These are phyloP conservation scores for Polydrusus pterygomalis DNA, from an alignment of 2,888 invertebrate species.

Conservation along the genomic window DNA sequence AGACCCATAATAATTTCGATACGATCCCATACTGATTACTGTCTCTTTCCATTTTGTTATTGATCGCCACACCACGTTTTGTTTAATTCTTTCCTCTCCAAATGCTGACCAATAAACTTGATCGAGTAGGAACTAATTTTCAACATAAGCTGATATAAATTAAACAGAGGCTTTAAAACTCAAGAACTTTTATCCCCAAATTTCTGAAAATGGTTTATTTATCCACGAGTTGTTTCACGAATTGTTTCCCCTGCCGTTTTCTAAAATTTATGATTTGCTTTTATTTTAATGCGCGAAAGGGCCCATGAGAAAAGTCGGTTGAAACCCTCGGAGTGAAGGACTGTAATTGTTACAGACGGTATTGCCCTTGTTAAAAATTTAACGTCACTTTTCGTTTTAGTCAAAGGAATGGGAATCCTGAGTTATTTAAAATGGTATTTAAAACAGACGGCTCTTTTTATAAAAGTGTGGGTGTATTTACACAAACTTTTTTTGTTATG, in stretches of 20 bases:
- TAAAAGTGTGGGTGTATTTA: too few relatives aligned
- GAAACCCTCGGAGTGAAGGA: background rate
- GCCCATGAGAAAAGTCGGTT: constrained; percentile 15
- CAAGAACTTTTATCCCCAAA: constrained; percentile 7
- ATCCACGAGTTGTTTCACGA: constrained; percentile 12
- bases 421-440: background rate
- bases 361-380: constrained; percentile 10
- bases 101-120: background rate
- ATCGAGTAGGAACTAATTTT: background rate
- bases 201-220: constrained; percentile 14
- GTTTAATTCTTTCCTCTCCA: background rate
- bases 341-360: background rate
- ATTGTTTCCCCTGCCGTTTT: constrained; percentile 17
- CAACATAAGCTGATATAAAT: background rate
- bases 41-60: too few relatives aligned
- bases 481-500: too few relatives aligned
- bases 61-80: background rate
- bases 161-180: constrained; percentile 9
- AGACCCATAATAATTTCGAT: too few relatives aligned
- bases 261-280: constrained; percentile 17
- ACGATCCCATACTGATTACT: too few relatives aligned
- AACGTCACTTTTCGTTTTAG: background rate
- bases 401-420: background rate
- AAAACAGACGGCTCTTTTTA: too few relatives aligned
- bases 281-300: constrained; percentile 24